phyloP scores from a whole-genome alignment of 2,888 invertebrate species.

The Amorpha juglandis region DNA sequence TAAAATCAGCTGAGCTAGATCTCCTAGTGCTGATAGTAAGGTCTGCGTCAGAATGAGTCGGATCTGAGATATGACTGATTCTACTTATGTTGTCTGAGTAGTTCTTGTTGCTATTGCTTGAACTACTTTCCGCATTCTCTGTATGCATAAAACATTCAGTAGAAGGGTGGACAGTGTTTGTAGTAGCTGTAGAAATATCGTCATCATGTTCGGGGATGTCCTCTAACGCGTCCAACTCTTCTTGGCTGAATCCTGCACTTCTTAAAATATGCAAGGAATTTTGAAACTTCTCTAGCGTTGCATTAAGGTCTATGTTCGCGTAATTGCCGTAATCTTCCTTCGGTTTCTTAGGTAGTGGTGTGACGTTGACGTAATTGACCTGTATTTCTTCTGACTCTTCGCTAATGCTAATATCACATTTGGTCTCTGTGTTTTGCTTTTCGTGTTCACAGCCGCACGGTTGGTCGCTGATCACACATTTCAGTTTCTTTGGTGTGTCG shows the following conservation, averaged over 20 bases:
- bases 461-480: conserved; percentile 85
- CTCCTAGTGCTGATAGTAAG: conserved; percentile 76
- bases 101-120: conserved; percentile 73
- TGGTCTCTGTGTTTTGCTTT: conserved; percentile 70
- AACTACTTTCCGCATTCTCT: conserved; percentile 72
- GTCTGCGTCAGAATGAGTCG: conserved; percentile 74
- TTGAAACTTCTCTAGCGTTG: conserved; percentile 90
- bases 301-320: conserved; percentile 90
- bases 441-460: conserved; percentile 84
- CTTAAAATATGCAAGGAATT: conserved; percentile 88
- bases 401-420: conserved; percentile 61
- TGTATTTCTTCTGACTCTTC: conserved; percentile 57
- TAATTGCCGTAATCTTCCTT: conserved; percentile 83
- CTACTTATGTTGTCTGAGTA: conserved; percentile 81
- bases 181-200: conserved; percentile 71
- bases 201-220: conserved; percentile 77
- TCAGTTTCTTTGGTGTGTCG: conserved; percentile 90
- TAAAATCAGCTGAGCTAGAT: conserved; percentile 87
- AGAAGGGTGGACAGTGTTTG: conserved; percentile 65
- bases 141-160: conserved; percentile 74
- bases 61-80: conserved; percentile 81
- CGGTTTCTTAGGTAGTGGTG: conserved; percentile 63
- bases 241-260: conserved; percentile 85
- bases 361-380: conserved; percentile 82
- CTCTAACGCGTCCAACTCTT: conserved; percentile 80